Conservation (phyloP, 2,113 vertebrate species). For the Neodontobutis hainanensis region DNA sequence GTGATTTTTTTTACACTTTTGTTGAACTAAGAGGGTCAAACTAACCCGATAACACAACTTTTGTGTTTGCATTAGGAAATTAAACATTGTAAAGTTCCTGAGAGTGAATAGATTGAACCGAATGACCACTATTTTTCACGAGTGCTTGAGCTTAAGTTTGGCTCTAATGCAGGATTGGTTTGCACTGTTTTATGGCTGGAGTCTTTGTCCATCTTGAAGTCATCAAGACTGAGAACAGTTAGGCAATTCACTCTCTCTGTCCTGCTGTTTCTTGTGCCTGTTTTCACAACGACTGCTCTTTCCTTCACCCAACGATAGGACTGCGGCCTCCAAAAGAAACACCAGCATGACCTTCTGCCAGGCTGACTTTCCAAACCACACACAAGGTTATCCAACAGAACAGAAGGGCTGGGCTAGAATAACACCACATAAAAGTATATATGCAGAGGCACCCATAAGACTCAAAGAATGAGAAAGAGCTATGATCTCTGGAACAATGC, state of each 20-base stretch:
- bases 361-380: constrained; percentile 43
- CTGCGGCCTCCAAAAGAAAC: constrained; percentile 50
- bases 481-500: constrained; percentile 22
- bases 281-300: constrained; percentile 58
- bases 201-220: constrained; percentile 41
- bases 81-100: not conserved
- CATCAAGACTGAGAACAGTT: constrained; percentile 41
- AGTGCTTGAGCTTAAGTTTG: not conserved
- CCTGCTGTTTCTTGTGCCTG: constrained; percentile 21
- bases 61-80: not conserved
- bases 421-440: not conserved
- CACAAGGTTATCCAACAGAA: constrained; percentile 22
- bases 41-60: not conserved
- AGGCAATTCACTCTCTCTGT: constrained; percentile 10
- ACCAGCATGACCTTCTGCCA: constrained; percentile 48
- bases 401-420: not conserved
- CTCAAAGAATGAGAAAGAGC: not conserved
- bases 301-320: constrained; percentile 53
- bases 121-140: not conserved
- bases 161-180: not conserved
- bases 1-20: constrained; percentile 3
- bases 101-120: constrained; percentile 7
- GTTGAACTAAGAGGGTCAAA: constrained; percentile 3
- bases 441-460: not conserved
- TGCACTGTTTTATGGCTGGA: not conserved